Evolutionary conservation across 2,113 vertebrate genomes (phyloP), one percentile per base, ranked within the genome.

Genomic region (Scopus umbretta): DNA sequence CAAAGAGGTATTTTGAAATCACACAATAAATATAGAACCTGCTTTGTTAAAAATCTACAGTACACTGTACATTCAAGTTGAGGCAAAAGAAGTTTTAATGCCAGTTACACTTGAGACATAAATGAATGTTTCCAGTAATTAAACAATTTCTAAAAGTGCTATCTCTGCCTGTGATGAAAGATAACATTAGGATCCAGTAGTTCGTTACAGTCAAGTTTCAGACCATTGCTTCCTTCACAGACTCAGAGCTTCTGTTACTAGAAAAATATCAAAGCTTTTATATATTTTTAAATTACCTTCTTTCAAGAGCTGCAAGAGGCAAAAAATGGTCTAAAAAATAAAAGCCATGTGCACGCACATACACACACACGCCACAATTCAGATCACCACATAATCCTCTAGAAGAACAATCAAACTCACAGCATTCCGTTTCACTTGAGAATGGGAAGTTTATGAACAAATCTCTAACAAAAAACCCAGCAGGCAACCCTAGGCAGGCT

Each of bases 21-120:
- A 98, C 97, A 96, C 97, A 97, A 98, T 98, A 98, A 98, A 98
- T 98, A 98, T 98, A 98, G 97, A 98, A 97, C 97, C 96, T 97
- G 97, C 93, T 97, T 96, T 92, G 92, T 98, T 98, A 98, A 98
- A 98, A 98, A 98, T 98, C 98, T 98, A 98, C 96, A 97, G 94
- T 97, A 94, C 95, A 97, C 97, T 98, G 95, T 98, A 98, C 98
- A 98, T 98, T 98, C 98, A 98, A 98, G 98, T 98, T 78, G 86
- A 97, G 96, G 95, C 96, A 97, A 97, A 90, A 94, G 43, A 96
- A 92, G 21, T 97, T 97, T 88, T 95, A 97, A 98, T 96, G 80
- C 87, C 95, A 97, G 94, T 95, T 97, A 96, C 70, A 83, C 93
- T 96, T 94, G 91, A 96, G 92, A 98, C 92, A 93, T 92, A 97